Conservation (phyloP, 2,888 invertebrate species). For the Bugulina stolonifera region DNA sequence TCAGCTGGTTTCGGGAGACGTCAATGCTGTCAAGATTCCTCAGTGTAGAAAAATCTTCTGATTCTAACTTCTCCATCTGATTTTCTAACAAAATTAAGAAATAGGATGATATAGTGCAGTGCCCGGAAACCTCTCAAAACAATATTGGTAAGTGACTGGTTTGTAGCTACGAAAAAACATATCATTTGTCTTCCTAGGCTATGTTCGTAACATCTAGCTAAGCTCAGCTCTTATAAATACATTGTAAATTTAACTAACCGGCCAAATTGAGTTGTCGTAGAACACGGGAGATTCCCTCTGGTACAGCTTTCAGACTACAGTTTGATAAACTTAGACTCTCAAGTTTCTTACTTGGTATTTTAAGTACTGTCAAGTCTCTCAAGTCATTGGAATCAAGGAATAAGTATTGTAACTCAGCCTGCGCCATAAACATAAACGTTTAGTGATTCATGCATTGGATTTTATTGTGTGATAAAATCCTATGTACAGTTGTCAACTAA, state of each 20-base stretch:
- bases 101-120: too few relatives aligned
- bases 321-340: neutral
- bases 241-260: too few relatives aligned
- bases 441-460: too few relatives aligned
- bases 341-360: neutral
- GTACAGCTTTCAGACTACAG: neutral
- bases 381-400: neutral
- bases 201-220: too few relatives aligned
- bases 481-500: too few relatives aligned
- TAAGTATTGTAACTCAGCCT: conserved; percentile 1
- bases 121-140: too few relatives aligned
- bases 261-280: conserved; percentile 18
- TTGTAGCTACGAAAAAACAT: too few relatives aligned
- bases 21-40: neutral
- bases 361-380: neutral
- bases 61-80: neutral
- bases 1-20: neutral
- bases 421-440: neutral
- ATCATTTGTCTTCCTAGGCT: too few relatives aligned
- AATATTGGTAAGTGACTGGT: too few relatives aligned
- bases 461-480: too few relatives aligned
- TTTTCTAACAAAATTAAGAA: neutral
- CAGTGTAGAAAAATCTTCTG: neutral
- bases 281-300: neutral
- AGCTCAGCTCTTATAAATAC: too few relatives aligned